These are phyloP conservation scores for Myxocyprinus asiaticus DNA, from an alignment of 2,113 vertebrate species.

Conservation along the genomic window DNA sequence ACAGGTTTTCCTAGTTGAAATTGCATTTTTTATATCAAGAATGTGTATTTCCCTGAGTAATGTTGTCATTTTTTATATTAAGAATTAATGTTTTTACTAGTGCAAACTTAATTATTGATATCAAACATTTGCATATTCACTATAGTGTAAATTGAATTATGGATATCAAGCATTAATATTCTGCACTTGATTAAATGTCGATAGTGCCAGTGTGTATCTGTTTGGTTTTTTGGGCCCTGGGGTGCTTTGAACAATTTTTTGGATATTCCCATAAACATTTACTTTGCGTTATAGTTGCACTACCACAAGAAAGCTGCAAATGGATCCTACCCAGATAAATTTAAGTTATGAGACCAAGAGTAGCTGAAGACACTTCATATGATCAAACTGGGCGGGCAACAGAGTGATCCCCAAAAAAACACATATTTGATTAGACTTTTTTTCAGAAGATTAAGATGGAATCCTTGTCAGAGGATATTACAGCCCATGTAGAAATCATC, in stretches of 20 bases:
- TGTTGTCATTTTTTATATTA: too few relatives aligned
- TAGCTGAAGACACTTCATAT: too few relatives aligned
- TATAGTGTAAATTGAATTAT: too few relatives aligned
- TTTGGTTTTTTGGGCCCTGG: background rate
- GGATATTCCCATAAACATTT: background rate
- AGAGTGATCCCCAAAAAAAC: slow-evolving; percentile 33
- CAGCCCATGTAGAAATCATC: background rate
- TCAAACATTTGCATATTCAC: too few relatives aligned
- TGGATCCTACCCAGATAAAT: background rate
- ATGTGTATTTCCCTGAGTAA: too few relatives aligned
- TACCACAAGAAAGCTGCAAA: background rate
- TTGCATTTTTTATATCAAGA: too few relatives aligned
- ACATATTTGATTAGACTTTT: slow-evolving; percentile 3
- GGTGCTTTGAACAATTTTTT: background rate
- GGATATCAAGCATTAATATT: too few relatives aligned
- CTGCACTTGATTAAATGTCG: too few relatives aligned
- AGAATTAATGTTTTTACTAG: too few relatives aligned
- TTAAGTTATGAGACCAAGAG: too few relatives aligned
- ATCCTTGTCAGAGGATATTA: slow-evolving; percentile 7
- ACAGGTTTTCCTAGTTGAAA: too few relatives aligned
- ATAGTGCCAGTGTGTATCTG: background rate
- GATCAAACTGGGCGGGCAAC: background rate
- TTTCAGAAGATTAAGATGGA: slow-evolving; percentile 19
- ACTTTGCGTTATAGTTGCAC: background rate
- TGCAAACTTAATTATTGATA: too few relatives aligned